Evolutionary conservation across 2,888 invertebrate species (phyloP).

Genomic region (Ernsta delagoae): DNA sequence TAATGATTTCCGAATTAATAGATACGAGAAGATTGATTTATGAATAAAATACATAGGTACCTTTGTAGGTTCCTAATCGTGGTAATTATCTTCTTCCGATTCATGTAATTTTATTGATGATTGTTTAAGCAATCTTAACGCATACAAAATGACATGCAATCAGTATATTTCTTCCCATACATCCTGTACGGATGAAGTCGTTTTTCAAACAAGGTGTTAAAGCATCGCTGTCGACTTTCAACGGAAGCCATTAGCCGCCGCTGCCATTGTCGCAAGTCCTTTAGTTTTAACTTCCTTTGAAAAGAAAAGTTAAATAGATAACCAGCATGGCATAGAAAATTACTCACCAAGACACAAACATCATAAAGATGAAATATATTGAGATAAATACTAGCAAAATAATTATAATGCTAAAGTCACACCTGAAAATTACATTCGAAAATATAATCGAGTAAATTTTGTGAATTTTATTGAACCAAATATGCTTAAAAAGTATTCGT

Average conservation of each 20-base stretch:
- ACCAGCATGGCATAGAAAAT: slow-evolving; percentile 1
- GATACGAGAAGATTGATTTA: too few relatives aligned
- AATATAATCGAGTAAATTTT: too few relatives aligned
- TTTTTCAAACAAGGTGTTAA: slow-evolving; percentile 31
- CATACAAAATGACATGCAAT: slow-evolving; percentile 5
- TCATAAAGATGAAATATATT: too few relatives aligned
- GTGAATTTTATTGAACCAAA: too few relatives aligned
- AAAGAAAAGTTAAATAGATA: slow-evolving; percentile 1
- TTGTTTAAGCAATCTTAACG: background rate
- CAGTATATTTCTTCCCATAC: slow-evolving; percentile 6
- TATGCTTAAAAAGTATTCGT: too few relatives aligned
- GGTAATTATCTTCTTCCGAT: background rate
- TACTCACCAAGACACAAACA: background rate
- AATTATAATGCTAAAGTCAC: too few relatives aligned
- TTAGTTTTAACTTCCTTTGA: slow-evolving; percentile 24
- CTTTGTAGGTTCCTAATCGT: background rate
- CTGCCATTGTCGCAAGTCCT: slow-evolving; percentile 28
- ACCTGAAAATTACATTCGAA: too few relatives aligned
- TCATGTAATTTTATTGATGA: background rate
- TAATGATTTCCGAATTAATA: too few relatives aligned
- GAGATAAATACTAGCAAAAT: too few relatives aligned
- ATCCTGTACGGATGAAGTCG: slow-evolving; percentile 29
- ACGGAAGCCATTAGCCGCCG: slow-evolving; percentile 34
- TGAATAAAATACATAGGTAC: too few relatives aligned
- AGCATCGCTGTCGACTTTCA: slow-evolving; percentile 20